Base-by-base conservation (phyloP, 2,797 vertebrate genomes). In the Trichosurus vulpecula region DNA sequence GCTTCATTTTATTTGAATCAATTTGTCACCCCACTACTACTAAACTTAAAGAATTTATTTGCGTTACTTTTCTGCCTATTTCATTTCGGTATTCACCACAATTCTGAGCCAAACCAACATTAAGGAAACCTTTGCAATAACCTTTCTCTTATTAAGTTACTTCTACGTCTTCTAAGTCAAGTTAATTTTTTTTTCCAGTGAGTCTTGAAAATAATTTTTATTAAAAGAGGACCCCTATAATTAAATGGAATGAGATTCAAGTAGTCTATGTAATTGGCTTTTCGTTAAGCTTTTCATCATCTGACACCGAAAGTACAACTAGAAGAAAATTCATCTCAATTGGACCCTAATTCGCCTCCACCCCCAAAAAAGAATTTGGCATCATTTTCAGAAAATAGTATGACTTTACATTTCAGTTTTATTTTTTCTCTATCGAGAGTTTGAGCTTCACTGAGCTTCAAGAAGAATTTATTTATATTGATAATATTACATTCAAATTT, bases 221-320 rank as follows among this genome's bases (percentile, higher is more conserved):
- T 93, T 97, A 94, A 51, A 57, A 51, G 55, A n/a, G 93, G 94
- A 92, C 93, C 31, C 66, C 92, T 94, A 93, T 97, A 98, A 97
- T 97, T 97, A 98, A 97, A 95, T 6, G 96, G n/a, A 96, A 94
- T 91, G 90, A 97, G 66, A 95, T 93, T 97, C 93, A 97, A 95
- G 93, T 52, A 95, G 74, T 97, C 98, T 97, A 97, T 91, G 74
- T 92, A 98, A 98, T 95, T 96, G 54, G 87, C 54, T 97, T 97
- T 97, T 91, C 94, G 96, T 94, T 97, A 96, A 98, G 97, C 54
- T 97, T 98, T 96, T 97, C 91, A 94, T 98, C 92, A 95, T 94
- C 94, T 96, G 92, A 94, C 96, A 98, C 1, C 0, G 96, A 97
- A 97, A 95, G n/a, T 94, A 93, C 93, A 97, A 98, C 97, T 97